phyloP scores from a whole-genome alignment of 2,797 vertebrate species.

The Sebastes matsubarae region DNA sequence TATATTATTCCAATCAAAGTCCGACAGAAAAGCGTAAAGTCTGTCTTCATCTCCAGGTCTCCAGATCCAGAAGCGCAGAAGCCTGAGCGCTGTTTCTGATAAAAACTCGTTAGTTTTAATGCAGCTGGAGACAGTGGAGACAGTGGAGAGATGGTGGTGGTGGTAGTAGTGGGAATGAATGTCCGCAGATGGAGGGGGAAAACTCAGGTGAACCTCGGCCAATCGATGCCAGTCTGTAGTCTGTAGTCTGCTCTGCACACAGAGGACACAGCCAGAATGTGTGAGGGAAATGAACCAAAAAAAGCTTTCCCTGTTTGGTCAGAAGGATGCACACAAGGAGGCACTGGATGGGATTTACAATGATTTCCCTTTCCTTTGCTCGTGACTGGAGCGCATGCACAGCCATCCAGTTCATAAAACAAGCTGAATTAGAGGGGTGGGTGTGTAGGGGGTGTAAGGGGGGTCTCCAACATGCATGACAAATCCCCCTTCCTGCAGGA shows the following conservation, averaged over 20 bases:
- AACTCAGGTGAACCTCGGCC: constrained; percentile 72
- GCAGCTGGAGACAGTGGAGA: constrained; percentile 18
- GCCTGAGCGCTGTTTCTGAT: constrained; percentile 24
- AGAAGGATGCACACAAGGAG: constrained; percentile 72
- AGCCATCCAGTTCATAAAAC: constrained; percentile 70
- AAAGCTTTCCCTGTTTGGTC: constrained; percentile 47
- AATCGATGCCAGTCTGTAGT: constrained; percentile 38
- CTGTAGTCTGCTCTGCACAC: neutral
- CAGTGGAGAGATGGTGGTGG: neutral
- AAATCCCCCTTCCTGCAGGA: constrained; percentile 63
- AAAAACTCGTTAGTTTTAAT: constrained; percentile 3
- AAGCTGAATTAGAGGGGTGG: constrained; percentile 47
- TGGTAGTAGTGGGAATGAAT: constrained; percentile 9
- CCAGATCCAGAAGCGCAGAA: constrained; percentile 67
- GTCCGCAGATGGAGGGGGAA: constrained; percentile 40
- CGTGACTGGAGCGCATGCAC: constrained; percentile 74
- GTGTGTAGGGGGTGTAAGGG: neutral
- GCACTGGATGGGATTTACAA: constrained; percentile 84
- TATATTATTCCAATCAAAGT: constrained; percentile 85
- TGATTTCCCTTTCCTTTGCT: constrained; percentile 86
- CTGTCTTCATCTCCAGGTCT: constrained; percentile 88
- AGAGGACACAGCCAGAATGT: constrained; percentile 50
- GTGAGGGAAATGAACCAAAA: neutral
- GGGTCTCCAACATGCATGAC: constrained; percentile 49
- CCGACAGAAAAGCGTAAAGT: constrained; percentile 82